A percentile compares a stretch with the other conserved stretches of the same genome.
These are phyloP conservation scores for Dendrolimus pini DNA, from an alignment of 2,888 invertebrate species.

Conservation along the genomic window DNA sequence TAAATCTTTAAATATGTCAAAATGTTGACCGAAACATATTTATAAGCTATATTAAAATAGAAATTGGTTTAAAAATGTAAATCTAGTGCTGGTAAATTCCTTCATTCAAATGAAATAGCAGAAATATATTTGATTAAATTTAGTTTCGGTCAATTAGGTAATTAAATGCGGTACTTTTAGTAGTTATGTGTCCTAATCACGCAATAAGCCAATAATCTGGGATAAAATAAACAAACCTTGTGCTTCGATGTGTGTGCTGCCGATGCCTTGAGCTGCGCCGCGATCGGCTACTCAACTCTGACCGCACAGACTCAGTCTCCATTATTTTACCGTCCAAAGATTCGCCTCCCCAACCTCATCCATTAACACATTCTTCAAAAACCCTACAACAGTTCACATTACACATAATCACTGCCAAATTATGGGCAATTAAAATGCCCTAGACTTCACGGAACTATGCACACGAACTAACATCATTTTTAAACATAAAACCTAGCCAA, in stretches of 20 bases:
- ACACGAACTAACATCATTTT: constrained; percentile 29
- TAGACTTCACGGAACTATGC: constrained; percentile 44
- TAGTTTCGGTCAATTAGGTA: no score
- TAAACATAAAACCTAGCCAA: constrained; percentile 19
- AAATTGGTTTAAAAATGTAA: no score
- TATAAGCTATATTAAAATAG: no score
- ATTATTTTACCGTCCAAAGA: constrained; percentile 65
- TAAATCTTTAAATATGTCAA: no score
- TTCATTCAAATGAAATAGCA: no score
- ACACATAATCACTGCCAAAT: constrained; percentile 38
- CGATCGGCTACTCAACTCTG: constrained; percentile 91
- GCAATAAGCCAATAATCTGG: no score
- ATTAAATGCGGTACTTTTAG: no score
- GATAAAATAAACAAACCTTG: constrained; percentile 61
- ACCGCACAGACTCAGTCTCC: constrained; percentile 96
- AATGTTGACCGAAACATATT: no score
- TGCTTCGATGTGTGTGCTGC: constrained; percentile 80
- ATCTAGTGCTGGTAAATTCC: no score
- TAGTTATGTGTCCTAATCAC: no score
- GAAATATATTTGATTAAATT: no score
- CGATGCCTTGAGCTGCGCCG: constrained; percentile 81
- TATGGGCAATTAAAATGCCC: constrained; percentile 62
- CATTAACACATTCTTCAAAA: constrained; percentile 45
- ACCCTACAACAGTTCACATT: constrained; percentile 43
- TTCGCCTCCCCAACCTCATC: constrained; percentile 34